Evolutionary conservation across 1,140 invertebrate genomes (phyloP).

Genomic region (Choristoneura fumiferana): DNA sequence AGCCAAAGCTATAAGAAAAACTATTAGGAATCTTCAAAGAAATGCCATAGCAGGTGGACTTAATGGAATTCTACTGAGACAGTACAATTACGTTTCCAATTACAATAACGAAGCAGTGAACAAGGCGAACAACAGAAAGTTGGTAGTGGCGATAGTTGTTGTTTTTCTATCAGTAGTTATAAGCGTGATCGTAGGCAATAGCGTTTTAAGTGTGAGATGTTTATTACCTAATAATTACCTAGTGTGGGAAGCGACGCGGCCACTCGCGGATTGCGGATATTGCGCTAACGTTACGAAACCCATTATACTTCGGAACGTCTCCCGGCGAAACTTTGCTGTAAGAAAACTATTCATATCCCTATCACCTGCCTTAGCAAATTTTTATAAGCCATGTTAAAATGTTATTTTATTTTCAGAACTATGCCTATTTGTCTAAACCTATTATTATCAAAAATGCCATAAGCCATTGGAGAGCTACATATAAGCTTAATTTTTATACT

Average conservation of each 20-base stretch:
- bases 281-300: conserved; percentile 82
- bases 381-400: conserved; percentile 1
- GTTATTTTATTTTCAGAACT: conserved; percentile 59
- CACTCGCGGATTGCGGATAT: conserved; percentile 89
- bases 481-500: conserved; percentile 85
- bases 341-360: conserved; percentile 22
- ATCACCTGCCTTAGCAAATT: neutral
- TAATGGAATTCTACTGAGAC: conserved; percentile 34
- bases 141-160: conserved; percentile 34
- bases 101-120: conserved; percentile 33
- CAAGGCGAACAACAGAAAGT: conserved; percentile 29
- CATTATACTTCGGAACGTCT: conserved; percentile 83
- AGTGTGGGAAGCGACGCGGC: conserved; percentile 90
- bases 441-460: conserved; percentile 89
- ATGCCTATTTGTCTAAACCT: conserved; percentile 89
- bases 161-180: conserved; percentile 43
- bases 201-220: conserved; percentile 81
- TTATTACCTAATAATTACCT: conserved; percentile 90
- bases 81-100: conserved; percentile 48
- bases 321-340: conserved; percentile 82
- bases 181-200: conserved; percentile 40
- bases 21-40: conserved; percentile 45
- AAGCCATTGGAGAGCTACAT: conserved; percentile 87
- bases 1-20: conserved; percentile 37
- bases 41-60: conserved; percentile 49